Evolutionary conservation across 2,888 invertebrate genomes (phyloP).

Genomic region (Acrocera orbiculus): DNA sequence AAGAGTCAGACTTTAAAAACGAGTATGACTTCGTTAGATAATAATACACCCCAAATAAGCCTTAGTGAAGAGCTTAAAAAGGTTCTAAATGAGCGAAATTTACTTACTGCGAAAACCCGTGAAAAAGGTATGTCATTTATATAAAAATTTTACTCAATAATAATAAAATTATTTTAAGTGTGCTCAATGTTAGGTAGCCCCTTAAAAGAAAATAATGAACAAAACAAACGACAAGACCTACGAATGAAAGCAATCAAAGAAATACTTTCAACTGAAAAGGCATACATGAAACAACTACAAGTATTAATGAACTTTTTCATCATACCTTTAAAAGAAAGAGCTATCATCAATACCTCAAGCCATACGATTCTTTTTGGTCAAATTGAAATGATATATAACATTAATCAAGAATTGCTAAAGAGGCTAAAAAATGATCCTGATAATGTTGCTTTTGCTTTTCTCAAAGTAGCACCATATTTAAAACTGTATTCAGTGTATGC

Average conservation of each 20-base stretch:
- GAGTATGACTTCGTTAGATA: too few species aligned
- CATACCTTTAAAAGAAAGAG: conserved; percentile 36
- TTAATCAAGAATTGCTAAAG: conserved; percentile 41
- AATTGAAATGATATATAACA: conserved; percentile 42
- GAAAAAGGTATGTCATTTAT: conserved; percentile 38
- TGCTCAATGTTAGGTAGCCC: conserved; percentile 36
- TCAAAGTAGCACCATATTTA: conserved; percentile 54
- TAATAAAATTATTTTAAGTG: too few species aligned
- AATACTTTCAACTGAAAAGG: conserved; percentile 49
- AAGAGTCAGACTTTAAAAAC: too few species aligned
- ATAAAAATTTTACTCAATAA: too few species aligned
- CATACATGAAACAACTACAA: conserved; percentile 49
- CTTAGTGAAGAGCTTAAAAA: conserved; percentile 41
- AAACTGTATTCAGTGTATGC: conserved; percentile 64
- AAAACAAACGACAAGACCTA: conserved; percentile 23
- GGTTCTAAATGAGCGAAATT: conserved; percentile 41
- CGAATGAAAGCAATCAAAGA: conserved; percentile 44
- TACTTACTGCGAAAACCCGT: conserved; percentile 41
- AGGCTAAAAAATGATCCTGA: conserved; percentile 38
- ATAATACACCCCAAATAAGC: conserved; percentile 33
- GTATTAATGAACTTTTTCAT: conserved; percentile 45
- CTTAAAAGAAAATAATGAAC: conserved; percentile 17
- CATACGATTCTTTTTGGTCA: conserved; percentile 43
- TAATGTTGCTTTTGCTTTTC: conserved; percentile 46
- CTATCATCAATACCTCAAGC: conserved; percentile 33